A percentile compares a stretch with the other conserved stretches of the same genome.
Evolutionary conservation across 2,888 invertebrate genomes (phyloP).

Genomic region (Lasioglossum vierecki): DNA sequence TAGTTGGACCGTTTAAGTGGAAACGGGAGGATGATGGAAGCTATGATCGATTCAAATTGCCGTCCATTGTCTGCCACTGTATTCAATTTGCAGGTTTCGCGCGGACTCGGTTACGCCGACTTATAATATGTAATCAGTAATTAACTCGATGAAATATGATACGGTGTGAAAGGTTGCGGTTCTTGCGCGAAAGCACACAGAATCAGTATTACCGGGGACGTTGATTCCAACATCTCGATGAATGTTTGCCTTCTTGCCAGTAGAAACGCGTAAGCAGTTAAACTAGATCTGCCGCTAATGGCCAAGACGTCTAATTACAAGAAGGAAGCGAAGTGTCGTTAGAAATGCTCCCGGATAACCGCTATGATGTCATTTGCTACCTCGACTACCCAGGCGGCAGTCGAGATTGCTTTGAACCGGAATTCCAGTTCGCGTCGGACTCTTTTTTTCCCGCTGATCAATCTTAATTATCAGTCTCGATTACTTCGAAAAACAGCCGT

Average conservation of each 20-base stretch:
- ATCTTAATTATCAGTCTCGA: constrained; percentile 9
- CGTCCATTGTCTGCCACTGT: neutral
- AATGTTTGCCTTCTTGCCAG: constrained; percentile 30
- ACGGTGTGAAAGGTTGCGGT: neutral
- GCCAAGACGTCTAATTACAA: constrained; percentile 72
- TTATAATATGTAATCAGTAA: neutral
- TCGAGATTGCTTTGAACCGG: constrained; percentile 29
- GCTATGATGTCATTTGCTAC: constrained; percentile 57
- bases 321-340: constrained; percentile 69
- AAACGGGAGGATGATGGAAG: neutral
- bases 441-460: constrained; percentile 8
- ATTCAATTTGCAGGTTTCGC: neutral
- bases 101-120: neutral
- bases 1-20: neutral
- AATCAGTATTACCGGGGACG: constrained; percentile 26
- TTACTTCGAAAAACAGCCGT: neutral
- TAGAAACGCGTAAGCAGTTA: constrained; percentile 57
- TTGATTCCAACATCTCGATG: constrained; percentile 35
- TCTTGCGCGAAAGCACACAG: constrained; percentile 14
- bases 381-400: constrained; percentile 32
- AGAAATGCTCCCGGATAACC: constrained; percentile 65
- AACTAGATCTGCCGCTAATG: constrained; percentile 63
- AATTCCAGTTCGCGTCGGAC: constrained; percentile 6
- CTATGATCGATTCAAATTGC: neutral
- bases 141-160: constrained; percentile 8